Base-by-base conservation (phyloP, 2,113 vertebrate species). In the Astatotilapia flaviijosephi region DNA sequence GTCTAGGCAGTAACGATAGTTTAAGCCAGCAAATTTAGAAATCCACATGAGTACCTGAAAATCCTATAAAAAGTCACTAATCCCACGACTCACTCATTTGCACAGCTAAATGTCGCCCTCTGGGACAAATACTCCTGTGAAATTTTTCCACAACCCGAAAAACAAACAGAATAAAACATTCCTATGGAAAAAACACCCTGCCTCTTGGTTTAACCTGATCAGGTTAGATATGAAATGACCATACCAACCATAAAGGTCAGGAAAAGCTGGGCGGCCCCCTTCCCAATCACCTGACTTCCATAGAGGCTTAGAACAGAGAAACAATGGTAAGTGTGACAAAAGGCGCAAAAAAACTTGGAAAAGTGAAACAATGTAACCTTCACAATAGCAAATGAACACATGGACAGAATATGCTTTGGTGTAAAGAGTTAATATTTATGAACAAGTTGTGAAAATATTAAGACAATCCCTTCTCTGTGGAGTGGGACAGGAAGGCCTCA, bases 351-450 rank as follows among this genome's bases (percentile, higher is more conserved):
- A 31, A 58, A 55, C 14, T 31, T 58, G 55, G 55, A 58, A 58
- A 31, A 58, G 26, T 58, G 55, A 58, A 58, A 31, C 55, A 28
- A 58, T 28, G 55, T 58, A 58, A 28, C 55, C 13, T 58, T 58
- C 0, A 0, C 23, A 58, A 58, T 58, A 58, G 14, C 26, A 31
- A 58, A 58, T 58, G 0, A 58, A 31, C 55, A 58, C 55, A 31
- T 31, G 56, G 56, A 60, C 56, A 4, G 56, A 60, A 60, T 4
- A 58, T 31, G 3, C 5, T 60, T 31, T 60, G 56, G 26, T 56
- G 55, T 56, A 56, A 56, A 15, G 54, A 56, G 54, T 60, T 60
- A 31, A 60, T 60, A 60, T 60, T 60, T 33, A 60, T 33, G 28
- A 60, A 10, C 28, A 7, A 35, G 58, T 9, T 62, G 58, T 19